These are phyloP conservation scores for Stenichneumon culpator DNA, from an alignment of 2,888 invertebrate genomes.

Conservation along the genomic window DNA sequence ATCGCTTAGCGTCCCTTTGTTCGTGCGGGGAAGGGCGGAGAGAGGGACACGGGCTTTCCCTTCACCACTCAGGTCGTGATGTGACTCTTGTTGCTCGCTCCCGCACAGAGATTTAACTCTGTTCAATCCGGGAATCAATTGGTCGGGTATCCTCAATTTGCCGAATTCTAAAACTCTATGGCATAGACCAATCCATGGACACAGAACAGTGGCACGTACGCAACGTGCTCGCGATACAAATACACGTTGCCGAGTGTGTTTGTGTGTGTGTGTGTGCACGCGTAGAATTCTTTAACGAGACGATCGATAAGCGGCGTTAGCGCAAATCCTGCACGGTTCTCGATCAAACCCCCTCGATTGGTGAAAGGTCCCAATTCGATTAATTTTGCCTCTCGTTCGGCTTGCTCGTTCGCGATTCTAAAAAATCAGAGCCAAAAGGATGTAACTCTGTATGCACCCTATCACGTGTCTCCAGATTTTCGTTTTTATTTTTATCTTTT, in stretches of 20 bases:
- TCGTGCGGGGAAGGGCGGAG: background rate
- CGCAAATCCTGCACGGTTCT: background rate
- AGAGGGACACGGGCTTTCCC: background rate
- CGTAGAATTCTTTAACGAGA: constrained; percentile 16
- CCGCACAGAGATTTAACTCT: background rate
- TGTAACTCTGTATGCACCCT: background rate
- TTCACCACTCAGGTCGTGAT: background rate
- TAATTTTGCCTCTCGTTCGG: background rate
- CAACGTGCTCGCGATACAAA: constrained; percentile 8
- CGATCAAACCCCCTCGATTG: constrained; percentile 4
- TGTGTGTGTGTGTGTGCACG: background rate
- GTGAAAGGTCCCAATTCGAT: background rate
- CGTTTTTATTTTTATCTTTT: background rate
- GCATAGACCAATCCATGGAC: background rate
- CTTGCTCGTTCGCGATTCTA: background rate
- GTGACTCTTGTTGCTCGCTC: background rate
- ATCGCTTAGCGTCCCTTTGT: constrained; percentile 39
- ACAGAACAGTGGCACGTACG: background rate
- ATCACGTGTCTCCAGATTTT: background rate
- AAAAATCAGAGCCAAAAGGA: background rate
- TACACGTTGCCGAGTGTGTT: background rate
- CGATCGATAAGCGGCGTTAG: constrained; percentile 18
- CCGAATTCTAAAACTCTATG: constrained; percentile 4
- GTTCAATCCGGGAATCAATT: background rate
- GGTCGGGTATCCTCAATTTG: background rate